Conservation (phyloP, 2,797 vertebrate genomes). For the Sebastes kiyomatsui region DNA sequence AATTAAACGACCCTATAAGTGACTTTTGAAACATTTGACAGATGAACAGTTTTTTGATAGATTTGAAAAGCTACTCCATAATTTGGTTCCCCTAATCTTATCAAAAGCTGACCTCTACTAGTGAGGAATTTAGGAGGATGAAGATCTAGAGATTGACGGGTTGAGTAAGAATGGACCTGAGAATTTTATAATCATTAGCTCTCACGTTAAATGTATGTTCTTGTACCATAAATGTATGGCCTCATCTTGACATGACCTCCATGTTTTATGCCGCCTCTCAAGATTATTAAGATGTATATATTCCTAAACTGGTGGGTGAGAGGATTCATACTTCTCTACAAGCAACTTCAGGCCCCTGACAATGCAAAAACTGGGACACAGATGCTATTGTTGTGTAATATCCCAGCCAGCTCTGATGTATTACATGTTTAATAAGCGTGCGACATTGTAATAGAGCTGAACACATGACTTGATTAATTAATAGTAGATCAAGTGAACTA, state of each 20-base stretch:
- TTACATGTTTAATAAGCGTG: not conserved
- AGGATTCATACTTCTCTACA: not conserved
- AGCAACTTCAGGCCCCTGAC: slow-evolving; percentile 1
- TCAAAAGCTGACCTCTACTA: too few relatives aligned
- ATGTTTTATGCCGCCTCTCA: not conserved
- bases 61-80: too few relatives aligned
- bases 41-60: too few relatives aligned
- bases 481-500: not conserved
- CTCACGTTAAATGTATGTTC: too few relatives aligned
- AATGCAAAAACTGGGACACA: not conserved
- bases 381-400: slow-evolving; percentile 29
- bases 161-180: too few relatives aligned
- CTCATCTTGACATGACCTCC: not conserved
- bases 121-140: too few relatives aligned
- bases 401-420: not conserved
- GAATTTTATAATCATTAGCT: too few relatives aligned
- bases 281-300: not conserved
- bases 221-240: not conserved
- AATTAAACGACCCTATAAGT: fast-evolving
- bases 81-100: too few relatives aligned
- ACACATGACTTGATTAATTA: not conserved
- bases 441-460: not conserved
- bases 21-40: too few relatives aligned
- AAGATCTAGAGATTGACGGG: too few relatives aligned
- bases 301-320: not conserved